A percentile compares a stretch with the other conserved stretches of the same genome.
These are phyloP conservation scores for Biston betularia DNA, from an alignment of 2,888 invertebrate genomes.

Conservation along the genomic window DNA sequence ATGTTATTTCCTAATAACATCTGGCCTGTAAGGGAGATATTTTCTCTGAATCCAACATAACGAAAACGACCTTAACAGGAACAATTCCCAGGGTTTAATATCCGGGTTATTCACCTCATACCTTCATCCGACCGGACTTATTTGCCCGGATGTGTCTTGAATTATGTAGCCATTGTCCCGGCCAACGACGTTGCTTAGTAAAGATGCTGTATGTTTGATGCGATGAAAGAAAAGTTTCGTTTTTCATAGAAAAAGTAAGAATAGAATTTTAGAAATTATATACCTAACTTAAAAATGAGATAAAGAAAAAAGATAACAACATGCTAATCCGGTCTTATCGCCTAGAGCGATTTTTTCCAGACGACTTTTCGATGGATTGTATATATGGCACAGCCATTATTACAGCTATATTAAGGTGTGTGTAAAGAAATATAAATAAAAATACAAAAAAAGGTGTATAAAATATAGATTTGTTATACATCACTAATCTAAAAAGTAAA, in stretches of 20 bases:
- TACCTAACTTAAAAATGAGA: too few species aligned
- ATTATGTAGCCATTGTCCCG: conserved; percentile 22
- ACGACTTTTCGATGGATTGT: too few species aligned
- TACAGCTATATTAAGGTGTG: too few species aligned
- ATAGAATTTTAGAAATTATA: too few species aligned
- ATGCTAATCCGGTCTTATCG: too few species aligned
- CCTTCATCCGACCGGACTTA: conserved; percentile 17
- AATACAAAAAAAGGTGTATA: too few species aligned
- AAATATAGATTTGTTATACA: too few species aligned
- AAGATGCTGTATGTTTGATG: background rate
- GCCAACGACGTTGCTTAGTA: conserved; percentile 22
- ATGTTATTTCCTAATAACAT: background rate
- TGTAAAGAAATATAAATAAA: too few species aligned
- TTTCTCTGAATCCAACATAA: background rate
- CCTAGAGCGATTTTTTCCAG: too few species aligned
- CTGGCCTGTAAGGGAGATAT: background rate
- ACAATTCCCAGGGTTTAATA: conserved; percentile 16
- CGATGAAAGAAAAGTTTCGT: background rate
- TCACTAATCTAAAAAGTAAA: too few species aligned
- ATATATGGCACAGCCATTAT: too few species aligned
- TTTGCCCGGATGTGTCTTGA: conserved; percentile 28
- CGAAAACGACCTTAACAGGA: background rate
- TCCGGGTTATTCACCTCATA: conserved; percentile 29
- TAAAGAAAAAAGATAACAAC: too few species aligned
- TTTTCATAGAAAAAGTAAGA: background rate